Evolutionary conservation across 2,888 invertebrate genomes (phyloP).

Genomic region (Chorisops tibialis): DNA sequence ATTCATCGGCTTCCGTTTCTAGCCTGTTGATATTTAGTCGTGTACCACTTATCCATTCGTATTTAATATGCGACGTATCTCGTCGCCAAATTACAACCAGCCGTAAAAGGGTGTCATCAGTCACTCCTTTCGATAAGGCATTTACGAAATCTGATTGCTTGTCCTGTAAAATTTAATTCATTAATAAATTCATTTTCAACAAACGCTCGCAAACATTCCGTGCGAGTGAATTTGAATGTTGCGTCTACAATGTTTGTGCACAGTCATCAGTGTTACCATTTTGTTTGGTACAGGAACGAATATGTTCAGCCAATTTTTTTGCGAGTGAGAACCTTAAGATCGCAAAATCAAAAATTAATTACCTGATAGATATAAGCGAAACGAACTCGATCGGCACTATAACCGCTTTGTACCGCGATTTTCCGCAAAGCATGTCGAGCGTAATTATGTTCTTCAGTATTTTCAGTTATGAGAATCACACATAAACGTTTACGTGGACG

Average conservation of each 20-base stretch:
- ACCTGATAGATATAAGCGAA: slow-evolving; percentile 89
- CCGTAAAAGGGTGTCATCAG: slow-evolving; percentile 62
- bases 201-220: too few relatives aligned
- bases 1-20: slow-evolving; percentile 50
- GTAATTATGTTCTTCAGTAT: slow-evolving; percentile 52
- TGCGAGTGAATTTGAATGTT: too few relatives aligned
- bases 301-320: too few relatives aligned
- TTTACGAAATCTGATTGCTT: slow-evolving; percentile 77
- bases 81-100: slow-evolving; percentile 89
- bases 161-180: slow-evolving; percentile 38
- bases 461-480: slow-evolving; percentile 74
- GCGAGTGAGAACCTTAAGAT: too few relatives aligned
- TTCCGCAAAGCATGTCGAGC: slow-evolving; percentile 65
- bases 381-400: slow-evolving; percentile 66
- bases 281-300: too few relatives aligned
- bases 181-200: neutral
- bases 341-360: slow-evolving; percentile 28
- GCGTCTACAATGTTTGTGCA: too few relatives aligned
- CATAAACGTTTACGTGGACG: slow-evolving; percentile 70
- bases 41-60: slow-evolving; percentile 72
- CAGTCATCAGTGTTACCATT: too few relatives aligned
- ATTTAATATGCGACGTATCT: slow-evolving; percentile 80
- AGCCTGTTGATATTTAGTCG: slow-evolving; percentile 44
- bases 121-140: slow-evolving; percentile 55
- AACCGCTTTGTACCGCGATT: slow-evolving; percentile 67